Base-by-base conservation (phyloP, 2,888 invertebrate genomes). In the Xestia sexstrigata region DNA sequence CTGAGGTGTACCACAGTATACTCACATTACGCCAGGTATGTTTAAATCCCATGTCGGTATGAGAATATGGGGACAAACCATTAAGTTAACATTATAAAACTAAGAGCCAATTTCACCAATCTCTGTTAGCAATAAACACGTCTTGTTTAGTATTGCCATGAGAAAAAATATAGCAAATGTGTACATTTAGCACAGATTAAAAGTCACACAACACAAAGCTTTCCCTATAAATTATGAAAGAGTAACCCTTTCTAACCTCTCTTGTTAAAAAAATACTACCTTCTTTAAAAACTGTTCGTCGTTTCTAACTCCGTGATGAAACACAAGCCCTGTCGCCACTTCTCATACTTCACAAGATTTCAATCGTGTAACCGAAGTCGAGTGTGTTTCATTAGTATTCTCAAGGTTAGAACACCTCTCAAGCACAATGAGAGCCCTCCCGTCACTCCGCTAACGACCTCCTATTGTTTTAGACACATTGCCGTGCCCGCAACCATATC, bases 381-480 rank as follows among this genome's bases (percentile, higher is more conserved):
- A 81, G 83, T 73, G 78, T 74, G 74, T 86, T 86, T 88, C 83
- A 86, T 86, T 88, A 86, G 73, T 75, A 88, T 86, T 86, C 83
- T 83, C 88, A 81, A 83, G 86, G 86, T 86, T 79, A 75, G 81
- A 74, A 80, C 88, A 78, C 84, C 82, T 87, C 86, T 70, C 76
- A 39, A 65, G 82, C 62, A 78, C 88, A 86, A 81, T 81, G 76
- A 88, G 88, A 79, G 82, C 82, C 84, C 86, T 87, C 76, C 45
- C 82, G 82, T 82, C 88, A 82, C 79, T 68, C 76, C 75, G 70
- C 82, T 87, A 87, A 87, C 87, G 88, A 87, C 83, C 88, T 84
- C 76, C 87, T 79, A 87, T 88, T 87, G 86, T 87, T 88, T 81
- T 78, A 79, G 83, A 87, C 88, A 86, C 86, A 83, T 86, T 79